Conservation (phyloP, 2,113 vertebrate genomes). For the Neotoma lepida region DNA sequence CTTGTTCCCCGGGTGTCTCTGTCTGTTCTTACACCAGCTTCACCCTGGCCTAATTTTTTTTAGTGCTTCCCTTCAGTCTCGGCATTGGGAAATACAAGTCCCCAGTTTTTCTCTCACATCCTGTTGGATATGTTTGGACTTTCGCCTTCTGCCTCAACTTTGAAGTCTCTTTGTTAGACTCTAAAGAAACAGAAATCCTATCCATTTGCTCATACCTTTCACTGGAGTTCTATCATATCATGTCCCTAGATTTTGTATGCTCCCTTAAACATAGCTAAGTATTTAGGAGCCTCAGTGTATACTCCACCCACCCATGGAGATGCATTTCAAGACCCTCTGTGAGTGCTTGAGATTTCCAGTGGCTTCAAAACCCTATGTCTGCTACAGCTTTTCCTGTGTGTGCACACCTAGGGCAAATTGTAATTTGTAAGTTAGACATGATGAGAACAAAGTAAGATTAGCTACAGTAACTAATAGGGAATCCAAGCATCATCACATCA, state of each 20-base stretch:
- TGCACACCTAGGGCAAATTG: too few relatives aligned
- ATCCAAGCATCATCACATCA: too few relatives aligned
- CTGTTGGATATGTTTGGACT: neutral
- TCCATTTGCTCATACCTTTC: too few relatives aligned
- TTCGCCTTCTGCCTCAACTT: neutral
- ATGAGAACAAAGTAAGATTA: neutral
- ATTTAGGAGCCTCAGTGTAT: accelerated
- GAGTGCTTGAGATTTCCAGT: neutral
- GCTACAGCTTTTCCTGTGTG: neutral
- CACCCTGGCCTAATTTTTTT: neutral
- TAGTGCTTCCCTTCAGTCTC: too few relatives aligned
- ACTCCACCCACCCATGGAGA: neutral
- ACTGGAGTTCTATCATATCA: accelerated
- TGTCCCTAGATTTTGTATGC: accelerated
- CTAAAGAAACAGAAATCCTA: neutral
- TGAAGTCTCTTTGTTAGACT: neutral
- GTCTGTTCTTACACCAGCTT: neutral
- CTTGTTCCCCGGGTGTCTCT: accelerated
- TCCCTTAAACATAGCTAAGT: neutral
- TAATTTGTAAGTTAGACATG: neutral
- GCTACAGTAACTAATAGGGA: neutral
- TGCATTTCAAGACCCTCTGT: neutral
- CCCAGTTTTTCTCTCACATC: accelerated
- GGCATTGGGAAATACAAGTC: neutral
- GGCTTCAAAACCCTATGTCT: neutral